Conservation (phyloP, 2,113 vertebrate species). For the Crotalus tigris region DNA sequence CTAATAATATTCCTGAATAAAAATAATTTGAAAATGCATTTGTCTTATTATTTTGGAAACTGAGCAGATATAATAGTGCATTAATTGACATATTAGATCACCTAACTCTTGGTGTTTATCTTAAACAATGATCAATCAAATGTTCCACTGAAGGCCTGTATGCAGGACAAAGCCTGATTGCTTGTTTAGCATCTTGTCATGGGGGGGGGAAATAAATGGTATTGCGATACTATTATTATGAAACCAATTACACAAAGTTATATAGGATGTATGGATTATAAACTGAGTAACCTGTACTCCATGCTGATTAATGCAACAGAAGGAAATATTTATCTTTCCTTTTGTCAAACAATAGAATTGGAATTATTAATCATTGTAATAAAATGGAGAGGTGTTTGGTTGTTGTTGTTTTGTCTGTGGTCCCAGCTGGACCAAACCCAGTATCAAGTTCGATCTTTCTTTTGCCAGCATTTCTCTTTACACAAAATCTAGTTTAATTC, state of each 20-base stretch:
- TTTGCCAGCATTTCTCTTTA: neutral
- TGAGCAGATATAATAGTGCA: neutral
- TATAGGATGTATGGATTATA: neutral
- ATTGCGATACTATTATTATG: neutral
- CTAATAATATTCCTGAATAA: neutral
- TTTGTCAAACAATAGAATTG: neutral
- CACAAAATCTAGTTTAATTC: neutral
- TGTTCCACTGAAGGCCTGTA: neutral
- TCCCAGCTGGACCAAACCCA: neutral
- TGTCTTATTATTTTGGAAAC: neutral
- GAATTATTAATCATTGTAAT: neutral
- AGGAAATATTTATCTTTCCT: neutral
- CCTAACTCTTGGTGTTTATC: neutral
- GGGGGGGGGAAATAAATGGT: neutral
- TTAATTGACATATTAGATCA: neutral
- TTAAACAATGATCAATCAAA: neutral
- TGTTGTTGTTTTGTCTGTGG: neutral
- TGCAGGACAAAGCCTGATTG: neutral
- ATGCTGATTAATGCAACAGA: neutral
- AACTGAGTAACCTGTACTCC: neutral
- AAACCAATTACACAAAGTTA: neutral
- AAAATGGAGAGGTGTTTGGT: neutral
- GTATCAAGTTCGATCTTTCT: neutral
- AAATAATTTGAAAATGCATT: neutral
- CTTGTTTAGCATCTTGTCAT: neutral